These are phyloP conservation scores for Drosophila obscura DNA, from an alignment of 1,140 invertebrate genomes.

Conservation along the genomic window DNA sequence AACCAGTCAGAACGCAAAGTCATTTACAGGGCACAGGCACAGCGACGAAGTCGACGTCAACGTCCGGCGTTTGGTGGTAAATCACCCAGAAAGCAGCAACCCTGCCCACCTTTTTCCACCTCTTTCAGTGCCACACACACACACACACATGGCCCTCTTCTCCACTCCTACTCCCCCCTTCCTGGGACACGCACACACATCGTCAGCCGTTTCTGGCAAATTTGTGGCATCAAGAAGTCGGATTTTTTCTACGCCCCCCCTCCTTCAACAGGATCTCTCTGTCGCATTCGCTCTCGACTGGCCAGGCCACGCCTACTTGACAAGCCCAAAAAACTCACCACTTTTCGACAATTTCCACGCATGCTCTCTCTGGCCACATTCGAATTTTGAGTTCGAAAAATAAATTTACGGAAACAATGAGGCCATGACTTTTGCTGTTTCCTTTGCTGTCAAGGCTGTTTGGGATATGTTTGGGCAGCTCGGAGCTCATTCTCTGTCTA, in stretches of 20 bases:
- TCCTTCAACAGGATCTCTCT: constrained; percentile 4
- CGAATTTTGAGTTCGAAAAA: constrained; percentile 32
- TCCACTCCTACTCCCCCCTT: background rate
- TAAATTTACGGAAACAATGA: constrained; percentile 29
- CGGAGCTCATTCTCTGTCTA: constrained; percentile 50
- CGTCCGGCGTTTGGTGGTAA: constrained; percentile 35
- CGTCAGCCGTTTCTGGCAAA: constrained; percentile 49
- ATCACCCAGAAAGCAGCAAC: constrained; percentile 10
- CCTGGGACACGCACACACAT: constrained; percentile 36
- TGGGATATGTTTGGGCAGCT: background rate
- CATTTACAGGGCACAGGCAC: constrained; percentile 55
- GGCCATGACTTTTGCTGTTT: constrained; percentile 30
- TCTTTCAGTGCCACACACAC: constrained; percentile 6
- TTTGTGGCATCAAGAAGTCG: constrained; percentile 84
- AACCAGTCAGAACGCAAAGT: constrained; percentile 84
- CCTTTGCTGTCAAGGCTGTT: background rate
- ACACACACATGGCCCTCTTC: background rate
- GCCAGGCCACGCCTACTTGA: constrained; percentile 55
- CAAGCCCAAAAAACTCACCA: constrained; percentile 63
- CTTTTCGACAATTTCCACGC: constrained; percentile 36
- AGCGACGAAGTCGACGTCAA: constrained; percentile 13
- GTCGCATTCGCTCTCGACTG: constrained; percentile 1
- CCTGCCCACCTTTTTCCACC: constrained; percentile 1
- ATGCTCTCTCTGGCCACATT: constrained; percentile 27
- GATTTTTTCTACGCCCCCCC: constrained; percentile 72